phyloP scores from a whole-genome alignment of 2,888 invertebrate genomes.

The Anorthoa munda region DNA sequence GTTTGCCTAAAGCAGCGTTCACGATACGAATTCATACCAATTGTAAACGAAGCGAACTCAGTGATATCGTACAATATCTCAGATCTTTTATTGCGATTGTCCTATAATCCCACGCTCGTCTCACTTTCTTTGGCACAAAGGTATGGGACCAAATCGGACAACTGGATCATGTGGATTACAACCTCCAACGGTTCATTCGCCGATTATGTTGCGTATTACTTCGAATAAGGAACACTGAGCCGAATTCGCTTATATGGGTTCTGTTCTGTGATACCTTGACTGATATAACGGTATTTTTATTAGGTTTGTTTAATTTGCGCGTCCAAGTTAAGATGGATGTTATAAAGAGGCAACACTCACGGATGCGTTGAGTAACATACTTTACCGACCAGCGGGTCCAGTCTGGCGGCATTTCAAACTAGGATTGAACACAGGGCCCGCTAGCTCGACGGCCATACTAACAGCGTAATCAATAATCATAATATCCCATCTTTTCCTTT shows the following conservation, averaged over 20 bases:
- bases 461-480: constrained; percentile 66
- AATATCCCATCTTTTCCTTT: constrained; percentile 59
- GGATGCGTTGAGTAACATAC: constrained; percentile 79
- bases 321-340: constrained; percentile 35
- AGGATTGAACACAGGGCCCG: constrained; percentile 71
- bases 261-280: constrained; percentile 52
- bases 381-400: constrained; percentile 75
- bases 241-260: constrained; percentile 64
- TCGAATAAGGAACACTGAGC: constrained; percentile 65
- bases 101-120: constrained; percentile 82
- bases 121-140: constrained; percentile 80
- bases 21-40: constrained; percentile 61
- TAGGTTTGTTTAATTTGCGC: constrained; percentile 36
- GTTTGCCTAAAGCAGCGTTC: constrained; percentile 56
- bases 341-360: constrained; percentile 73
- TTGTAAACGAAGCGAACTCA: constrained; percentile 63
- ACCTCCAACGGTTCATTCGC: constrained; percentile 78
- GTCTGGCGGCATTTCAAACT: constrained; percentile 80
- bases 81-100: constrained; percentile 77
- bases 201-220: constrained; percentile 67
- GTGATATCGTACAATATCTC: constrained; percentile 68
- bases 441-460: constrained; percentile 58
- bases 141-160: constrained; percentile 76
- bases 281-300: constrained; percentile 67
- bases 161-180: constrained; percentile 75